phyloP scores from a whole-genome alignment of 2,888 invertebrate species.

The Nebria brevicollis region DNA sequence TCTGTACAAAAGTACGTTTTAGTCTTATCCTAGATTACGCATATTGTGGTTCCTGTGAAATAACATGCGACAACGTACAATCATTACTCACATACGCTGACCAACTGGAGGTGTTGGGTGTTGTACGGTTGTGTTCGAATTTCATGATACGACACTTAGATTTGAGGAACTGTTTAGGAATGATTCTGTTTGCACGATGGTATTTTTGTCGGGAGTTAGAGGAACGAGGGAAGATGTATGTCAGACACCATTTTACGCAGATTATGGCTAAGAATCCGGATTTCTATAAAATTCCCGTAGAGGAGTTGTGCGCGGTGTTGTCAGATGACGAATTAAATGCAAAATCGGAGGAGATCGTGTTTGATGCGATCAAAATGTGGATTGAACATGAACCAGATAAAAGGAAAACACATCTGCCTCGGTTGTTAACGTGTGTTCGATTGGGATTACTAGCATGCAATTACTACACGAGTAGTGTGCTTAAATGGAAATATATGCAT shows the following conservation, averaged over 20 bases:
- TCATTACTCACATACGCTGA: conserved; percentile 76
- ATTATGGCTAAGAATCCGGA: conserved; percentile 72
- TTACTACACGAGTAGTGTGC: conserved; percentile 61
- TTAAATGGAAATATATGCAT: conserved; percentile 67
- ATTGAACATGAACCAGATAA: conserved; percentile 69
- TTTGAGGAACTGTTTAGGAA: conserved; percentile 77
- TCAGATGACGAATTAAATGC: conserved; percentile 79
- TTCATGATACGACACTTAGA: conserved; percentile 72
- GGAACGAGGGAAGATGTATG: conserved; percentile 64
- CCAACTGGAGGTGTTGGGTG: conserved; percentile 77
- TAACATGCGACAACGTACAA: conserved; percentile 76
- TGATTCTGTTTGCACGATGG: conserved; percentile 75
- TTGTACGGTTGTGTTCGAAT: conserved; percentile 76
- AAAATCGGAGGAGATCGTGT: conserved; percentile 77
- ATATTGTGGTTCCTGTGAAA: conserved; percentile 75
- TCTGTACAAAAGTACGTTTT: conserved; percentile 45
- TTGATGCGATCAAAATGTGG: conserved; percentile 79
- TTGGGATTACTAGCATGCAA: conserved; percentile 68
- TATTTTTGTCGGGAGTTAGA: conserved; percentile 77
- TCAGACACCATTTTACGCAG: conserved; percentile 54
- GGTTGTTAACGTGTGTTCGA: conserved; percentile 72
- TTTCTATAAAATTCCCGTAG: conserved; percentile 69
- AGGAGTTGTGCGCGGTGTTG: conserved; percentile 73
- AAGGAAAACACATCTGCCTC: conserved; percentile 68
- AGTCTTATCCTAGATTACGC: conserved; percentile 77